Evolutionary conservation across 2,888 invertebrate species (phyloP).

Genomic region (Dioctria rufipes): DNA sequence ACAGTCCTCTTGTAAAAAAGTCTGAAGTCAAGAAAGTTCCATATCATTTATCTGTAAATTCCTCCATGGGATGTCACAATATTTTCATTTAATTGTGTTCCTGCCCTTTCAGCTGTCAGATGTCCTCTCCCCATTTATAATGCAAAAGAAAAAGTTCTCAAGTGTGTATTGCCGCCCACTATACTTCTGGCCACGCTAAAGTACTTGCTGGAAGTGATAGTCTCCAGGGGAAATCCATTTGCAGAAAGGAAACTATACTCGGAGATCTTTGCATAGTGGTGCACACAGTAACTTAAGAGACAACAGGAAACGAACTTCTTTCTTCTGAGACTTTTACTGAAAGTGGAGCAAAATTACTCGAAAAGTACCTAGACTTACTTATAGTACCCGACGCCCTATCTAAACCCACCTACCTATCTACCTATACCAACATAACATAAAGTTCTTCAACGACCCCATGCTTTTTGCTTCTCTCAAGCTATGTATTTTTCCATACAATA

Average conservation of each 20-base stretch:
- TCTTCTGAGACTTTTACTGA: conserved; percentile 19
- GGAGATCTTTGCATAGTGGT: conserved; percentile 20
- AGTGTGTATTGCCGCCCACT: not conserved
- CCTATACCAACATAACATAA: conserved; percentile 19
- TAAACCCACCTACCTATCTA: too few species aligned
- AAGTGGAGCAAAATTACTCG: conserved; percentile 44
- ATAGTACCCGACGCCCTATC: too few species aligned
- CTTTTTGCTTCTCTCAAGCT: conserved; percentile 18
- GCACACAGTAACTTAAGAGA: conserved; percentile 31
- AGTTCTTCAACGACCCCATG: conserved; percentile 33
- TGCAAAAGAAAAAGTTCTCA: conserved; percentile 1
- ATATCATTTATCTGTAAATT: conserved; percentile 25
- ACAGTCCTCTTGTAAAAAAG: too few species aligned
- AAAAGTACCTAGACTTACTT: conserved; percentile 13
- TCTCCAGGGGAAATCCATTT: conserved; percentile 38
- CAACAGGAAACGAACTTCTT: conserved; percentile 43
- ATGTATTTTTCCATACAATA: not conserved
- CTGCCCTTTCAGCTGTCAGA: not conserved
- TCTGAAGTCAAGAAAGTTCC: conserved; percentile 21
- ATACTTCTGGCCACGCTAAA: not conserved
- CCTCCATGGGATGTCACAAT: conserved; percentile 28
- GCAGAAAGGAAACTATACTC: conserved; percentile 27
- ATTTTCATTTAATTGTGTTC: conserved; percentile 44
- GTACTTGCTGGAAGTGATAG: not conserved
- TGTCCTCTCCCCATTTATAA: conserved; percentile 31